A percentile compares a stretch with the other conserved stretches of the same genome.
These are phyloP conservation scores for Mus minutoides DNA, from an alignment of 2,797 vertebrate species.

Conservation along the genomic window DNA sequence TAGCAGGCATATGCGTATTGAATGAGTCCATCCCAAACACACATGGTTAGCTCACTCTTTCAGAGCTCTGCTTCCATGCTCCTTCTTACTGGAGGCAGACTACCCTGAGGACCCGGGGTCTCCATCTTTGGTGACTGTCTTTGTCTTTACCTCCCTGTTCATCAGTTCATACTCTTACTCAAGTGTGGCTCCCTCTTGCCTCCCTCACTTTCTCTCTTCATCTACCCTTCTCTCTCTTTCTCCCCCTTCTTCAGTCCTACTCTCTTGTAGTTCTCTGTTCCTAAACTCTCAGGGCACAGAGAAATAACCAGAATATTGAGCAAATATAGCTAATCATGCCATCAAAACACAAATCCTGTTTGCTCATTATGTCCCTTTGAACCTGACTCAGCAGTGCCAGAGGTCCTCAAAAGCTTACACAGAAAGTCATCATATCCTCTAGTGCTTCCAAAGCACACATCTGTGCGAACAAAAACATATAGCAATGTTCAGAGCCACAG, in stretches of 20 bases:
- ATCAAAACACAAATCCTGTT: constrained; percentile 24
- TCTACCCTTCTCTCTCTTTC: rapidly evolving
- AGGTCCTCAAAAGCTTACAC: background rate
- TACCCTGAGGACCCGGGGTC: background rate
- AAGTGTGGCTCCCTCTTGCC: background rate
- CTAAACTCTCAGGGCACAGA: background rate
- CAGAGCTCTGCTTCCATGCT: background rate
- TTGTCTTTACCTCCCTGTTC: background rate
- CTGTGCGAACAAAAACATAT: background rate
- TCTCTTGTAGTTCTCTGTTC: background rate
- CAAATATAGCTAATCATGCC: background rate
- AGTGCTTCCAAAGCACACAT: background rate
- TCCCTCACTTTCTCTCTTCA: rapidly evolving
- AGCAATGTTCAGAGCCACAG: background rate
- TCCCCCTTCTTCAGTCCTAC: too few relatives aligned
- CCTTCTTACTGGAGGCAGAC: background rate
- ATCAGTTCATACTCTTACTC: background rate
- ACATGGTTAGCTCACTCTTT: background rate
- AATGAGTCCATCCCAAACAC: background rate
- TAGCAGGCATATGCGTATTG: background rate
- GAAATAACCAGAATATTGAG: background rate
- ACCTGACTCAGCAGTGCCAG: background rate
- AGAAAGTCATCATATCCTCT: background rate
- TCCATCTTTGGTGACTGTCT: background rate
- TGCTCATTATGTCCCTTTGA: background rate